Base-by-base conservation (phyloP, 1,140 invertebrate species). In the Drosophila guanche region DNA sequence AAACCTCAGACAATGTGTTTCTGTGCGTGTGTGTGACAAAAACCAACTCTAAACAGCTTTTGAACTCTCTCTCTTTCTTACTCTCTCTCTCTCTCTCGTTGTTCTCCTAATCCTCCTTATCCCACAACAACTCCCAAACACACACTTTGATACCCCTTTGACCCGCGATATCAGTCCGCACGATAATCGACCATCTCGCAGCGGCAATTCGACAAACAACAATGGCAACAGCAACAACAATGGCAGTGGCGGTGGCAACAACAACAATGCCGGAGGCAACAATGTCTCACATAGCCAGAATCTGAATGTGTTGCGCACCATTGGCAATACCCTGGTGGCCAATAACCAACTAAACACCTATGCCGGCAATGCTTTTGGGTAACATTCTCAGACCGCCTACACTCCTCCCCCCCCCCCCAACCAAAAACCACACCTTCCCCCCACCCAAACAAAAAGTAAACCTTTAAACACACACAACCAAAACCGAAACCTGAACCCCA, bases 301-400 rank as follows among this genome's bases (percentile, higher is more conserved):
- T 59, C 74, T 89, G 66, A 91, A 91, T 75, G 89, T 91, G 52
- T 76, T 91, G 68, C 86, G 90, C 50, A 91, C 90, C 54, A 91
- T 91, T 86, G 89, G 86, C 62, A 91, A 91, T 65, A 90, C 79
- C 40, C 74, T 91, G 72, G 84, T 90, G 68, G 81, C 88, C 72
- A 91, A 90, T 62, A 91, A 91, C 74, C 81, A 90, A 73, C 76
- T 91, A 59, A 91, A 91, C 74, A 89, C 79, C 66, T 91, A 90
- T 81, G 66, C 83, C 56, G 79, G 79, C 74, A 86, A 89, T 50
- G 76, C 90, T 74, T 91, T 91, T 90, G 86, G 90, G 90, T 91
- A 91, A 91, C 75, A 63, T 79, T 86, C 73, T 81, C 74, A 76
- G 53, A 74, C 60, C 54, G 76, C 23, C 51, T 37, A 4, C 33